Conservation (phyloP, 2,888 invertebrate species). For the Caenorhabditis plicata region DNA sequence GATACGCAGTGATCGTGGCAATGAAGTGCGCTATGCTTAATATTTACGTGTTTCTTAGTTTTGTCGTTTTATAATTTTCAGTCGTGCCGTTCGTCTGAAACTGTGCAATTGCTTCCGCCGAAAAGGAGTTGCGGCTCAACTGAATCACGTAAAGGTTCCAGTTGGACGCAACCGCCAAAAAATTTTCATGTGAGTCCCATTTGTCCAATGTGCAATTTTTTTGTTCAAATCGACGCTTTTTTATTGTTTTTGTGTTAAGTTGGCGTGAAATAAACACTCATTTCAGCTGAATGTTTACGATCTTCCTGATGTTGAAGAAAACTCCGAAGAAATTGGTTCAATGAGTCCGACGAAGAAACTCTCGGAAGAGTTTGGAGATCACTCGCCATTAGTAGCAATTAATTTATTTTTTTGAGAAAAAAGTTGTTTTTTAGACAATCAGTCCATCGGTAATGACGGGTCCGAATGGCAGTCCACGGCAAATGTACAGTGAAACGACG, state of each 20-base stretch:
- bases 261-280: no score
- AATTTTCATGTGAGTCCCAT: slow-evolving; percentile 44
- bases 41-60: no score
- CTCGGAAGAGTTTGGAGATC: slow-evolving; percentile 19
- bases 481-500: slow-evolving; percentile 20
- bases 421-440: slow-evolving; percentile 16
- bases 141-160: slow-evolving; percentile 29
- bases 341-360: slow-evolving; percentile 36
- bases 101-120: slow-evolving; percentile 49
- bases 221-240: slow-evolving; percentile 1
- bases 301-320: slow-evolving; percentile 59
- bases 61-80: no score
- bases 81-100: slow-evolving; percentile 39
- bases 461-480: slow-evolving; percentile 22
- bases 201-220: not conserved
- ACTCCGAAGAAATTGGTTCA: slow-evolving; percentile 55
- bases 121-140: slow-evolving; percentile 31
- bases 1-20: no score
- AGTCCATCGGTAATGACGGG: slow-evolving; percentile 21
- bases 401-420: not conserved
- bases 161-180: slow-evolving; percentile 20
- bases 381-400: slow-evolving; percentile 16
- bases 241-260: no score
- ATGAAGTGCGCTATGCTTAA: no score
- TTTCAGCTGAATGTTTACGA: slow-evolving; percentile 60